Evolutionary conservation across 2,888 invertebrate genomes (phyloP).

Genomic region (Sthenelais limicola): DNA sequence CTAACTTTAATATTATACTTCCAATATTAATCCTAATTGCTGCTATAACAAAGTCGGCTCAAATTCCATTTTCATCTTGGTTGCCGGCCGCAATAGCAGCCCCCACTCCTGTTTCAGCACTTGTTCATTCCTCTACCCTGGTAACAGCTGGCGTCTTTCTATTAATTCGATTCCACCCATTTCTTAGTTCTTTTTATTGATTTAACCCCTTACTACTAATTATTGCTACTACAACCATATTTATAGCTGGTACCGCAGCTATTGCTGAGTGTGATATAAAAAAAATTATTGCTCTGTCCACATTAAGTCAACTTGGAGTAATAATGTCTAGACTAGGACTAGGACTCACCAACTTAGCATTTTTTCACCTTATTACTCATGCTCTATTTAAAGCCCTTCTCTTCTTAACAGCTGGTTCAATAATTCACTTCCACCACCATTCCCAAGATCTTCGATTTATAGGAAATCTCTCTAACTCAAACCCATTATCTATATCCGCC

Average conservation of each 20-base stretch:
- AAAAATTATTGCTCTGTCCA: slow-evolving; percentile 85
- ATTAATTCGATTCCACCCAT: slow-evolving; percentile 80
- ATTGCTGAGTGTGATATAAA: slow-evolving; percentile 77
- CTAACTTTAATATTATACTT: slow-evolving; percentile 70
- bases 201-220: slow-evolving; percentile 76
- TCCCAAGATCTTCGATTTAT: slow-evolving; percentile 80
- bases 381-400: slow-evolving; percentile 84
- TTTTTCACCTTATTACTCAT: slow-evolving; percentile 83
- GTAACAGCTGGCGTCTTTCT: slow-evolving; percentile 85
- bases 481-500: slow-evolving; percentile 55
- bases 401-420: slow-evolving; percentile 81
- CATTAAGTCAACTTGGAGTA: slow-evolving; percentile 83
- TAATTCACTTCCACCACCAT: slow-evolving; percentile 80
- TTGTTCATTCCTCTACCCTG: slow-evolving; percentile 85
- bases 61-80: slow-evolving; percentile 86
- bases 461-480: slow-evolving; percentile 51
- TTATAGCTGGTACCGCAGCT: slow-evolving; percentile 69
- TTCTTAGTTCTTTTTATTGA: slow-evolving; percentile 72
- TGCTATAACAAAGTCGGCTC: slow-evolving; percentile 84
- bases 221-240: slow-evolving; percentile 70
- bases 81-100: slow-evolving; percentile 84
- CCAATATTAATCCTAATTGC: slow-evolving; percentile 74
- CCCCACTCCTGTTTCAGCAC: slow-evolving; percentile 83
- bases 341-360: slow-evolving; percentile 76
- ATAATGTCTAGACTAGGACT: slow-evolving; percentile 80